Evolutionary conservation across 1,140 invertebrate genomes (phyloP), one percentile per base, ranked within the genome.

Genomic region (Bombus haemorrhoidalis): DNA sequence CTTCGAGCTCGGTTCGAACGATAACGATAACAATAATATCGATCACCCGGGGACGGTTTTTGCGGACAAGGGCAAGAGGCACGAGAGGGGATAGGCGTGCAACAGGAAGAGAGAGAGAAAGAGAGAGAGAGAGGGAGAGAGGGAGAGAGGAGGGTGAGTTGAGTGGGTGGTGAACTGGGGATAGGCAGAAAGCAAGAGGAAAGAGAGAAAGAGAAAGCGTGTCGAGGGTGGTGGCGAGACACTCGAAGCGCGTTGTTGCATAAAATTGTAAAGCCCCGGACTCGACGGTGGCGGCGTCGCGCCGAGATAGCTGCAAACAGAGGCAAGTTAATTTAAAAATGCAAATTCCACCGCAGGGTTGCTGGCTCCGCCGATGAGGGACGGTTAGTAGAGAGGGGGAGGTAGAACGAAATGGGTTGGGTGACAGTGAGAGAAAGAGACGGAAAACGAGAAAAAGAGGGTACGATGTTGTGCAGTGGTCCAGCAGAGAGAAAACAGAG

Each of bases 271-370:
- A 94, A 95, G 93, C 92, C 91, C 91, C 86, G 90, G 89, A 90
- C 39, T 84, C 90, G 57, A 80, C 69, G 53, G 86, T 75, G 68
- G 87, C 72, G 82, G 78, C 85, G 83, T 80, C 86, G 86, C 81
- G 87, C 91, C 93, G 94, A 94, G 94, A 95, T 95, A 94, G 94
- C 94, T 94, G 93, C 94, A 95, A 95, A 94, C 94, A 95, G 93
- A 93, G 92, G 91, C 94, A 93, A 94, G 95, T 95, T 95, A 95
- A 95, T 95, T 95, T 95, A 95, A 95, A 95, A 95, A 95, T 95
- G 95, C 94, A 95, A 95, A 95, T 95, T 95, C 91, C 87, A 88
- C 90, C 89, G 88, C 91, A 90, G 90, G 83, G 86, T 72, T 34
- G 73, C 73, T 57, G 53, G 72, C 76, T 75, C 43, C 74, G 53